Percentiles rank a stretch among this genome's conserved stretches.
phyloP scores from a whole-genome alignment of 2,888 invertebrate genomes.

The Rotaria macrura region DNA sequence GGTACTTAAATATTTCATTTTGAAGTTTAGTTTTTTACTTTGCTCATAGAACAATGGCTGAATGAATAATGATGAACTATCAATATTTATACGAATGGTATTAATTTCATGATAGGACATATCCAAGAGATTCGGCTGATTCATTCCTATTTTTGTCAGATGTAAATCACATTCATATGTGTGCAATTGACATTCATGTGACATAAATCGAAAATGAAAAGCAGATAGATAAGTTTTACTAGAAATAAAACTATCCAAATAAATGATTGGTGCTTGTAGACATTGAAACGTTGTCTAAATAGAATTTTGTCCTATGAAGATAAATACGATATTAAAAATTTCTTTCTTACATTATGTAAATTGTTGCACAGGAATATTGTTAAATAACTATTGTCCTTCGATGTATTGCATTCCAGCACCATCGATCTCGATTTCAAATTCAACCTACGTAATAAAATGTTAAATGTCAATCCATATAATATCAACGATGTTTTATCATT shows the following conservation, averaged over 20 bases:
- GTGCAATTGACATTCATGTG: not conserved
- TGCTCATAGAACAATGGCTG: not conserved
- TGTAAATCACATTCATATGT: not conserved
- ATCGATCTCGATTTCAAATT: not conserved
- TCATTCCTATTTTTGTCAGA: not conserved
- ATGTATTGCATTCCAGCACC: not conserved
- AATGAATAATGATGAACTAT: no score
- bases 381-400: not conserved
- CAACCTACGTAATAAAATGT: no score
- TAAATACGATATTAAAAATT: not conserved
- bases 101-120: not conserved
- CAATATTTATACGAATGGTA: not conserved
- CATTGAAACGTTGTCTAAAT: not conserved
- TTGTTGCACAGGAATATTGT: not conserved
- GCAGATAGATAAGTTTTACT: not conserved
- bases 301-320: not conserved
- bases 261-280: not conserved
- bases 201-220: not conserved
- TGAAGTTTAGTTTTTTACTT: not conserved
- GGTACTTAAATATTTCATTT: not conserved
- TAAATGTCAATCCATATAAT: no score
- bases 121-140: not conserved
- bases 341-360: not conserved
- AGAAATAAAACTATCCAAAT: not conserved
- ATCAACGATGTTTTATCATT: no score